phyloP scores from a whole-genome alignment of 2,888 invertebrate species.

The Tromatobia lineatoria region DNA sequence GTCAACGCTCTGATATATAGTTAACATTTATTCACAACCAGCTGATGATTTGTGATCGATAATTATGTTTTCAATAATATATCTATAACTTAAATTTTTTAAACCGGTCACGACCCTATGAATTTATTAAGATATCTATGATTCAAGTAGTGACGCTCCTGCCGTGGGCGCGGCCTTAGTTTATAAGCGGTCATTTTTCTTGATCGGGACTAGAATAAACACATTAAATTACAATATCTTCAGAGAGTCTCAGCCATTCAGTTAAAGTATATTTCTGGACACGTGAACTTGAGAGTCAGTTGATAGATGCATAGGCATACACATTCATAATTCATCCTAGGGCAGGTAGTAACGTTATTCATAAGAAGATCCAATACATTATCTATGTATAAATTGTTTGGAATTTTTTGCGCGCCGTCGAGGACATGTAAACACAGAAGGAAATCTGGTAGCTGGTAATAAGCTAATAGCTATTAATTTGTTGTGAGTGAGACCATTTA shows the following conservation, averaged over 20 bases:
- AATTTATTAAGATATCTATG: conserved; percentile 16
- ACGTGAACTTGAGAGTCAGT: not conserved
- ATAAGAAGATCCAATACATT: conserved; percentile 13
- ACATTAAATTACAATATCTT: conserved; percentile 41
- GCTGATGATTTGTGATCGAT: conserved; percentile 81
- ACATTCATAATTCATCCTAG: conserved; percentile 30
- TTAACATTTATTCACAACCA: conserved; percentile 83
- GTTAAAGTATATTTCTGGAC: not conserved
- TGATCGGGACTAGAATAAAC: conserved; percentile 38
- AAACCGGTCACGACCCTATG: too few species aligned
- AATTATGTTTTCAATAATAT: conserved; percentile 54
- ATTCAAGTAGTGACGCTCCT: conserved; percentile 4
- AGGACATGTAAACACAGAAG: not conserved
- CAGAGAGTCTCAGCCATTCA: conserved; percentile 4
- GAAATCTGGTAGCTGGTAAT: too few species aligned
- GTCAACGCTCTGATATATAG: conserved; percentile 65
- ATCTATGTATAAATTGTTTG: conserved; percentile 37
- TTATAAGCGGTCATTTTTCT: not conserved
- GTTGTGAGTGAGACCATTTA: too few species aligned
- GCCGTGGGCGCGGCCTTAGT: not conserved
- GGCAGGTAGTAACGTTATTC: not conserved
- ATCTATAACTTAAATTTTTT: conserved; percentile 28
- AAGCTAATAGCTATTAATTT: too few species aligned
- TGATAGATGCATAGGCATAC: not conserved
- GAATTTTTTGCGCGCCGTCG: not conserved